These are phyloP conservation scores for Xestobium rufovillosum DNA, from an alignment of 2,888 invertebrate species.

Conservation along the genomic window DNA sequence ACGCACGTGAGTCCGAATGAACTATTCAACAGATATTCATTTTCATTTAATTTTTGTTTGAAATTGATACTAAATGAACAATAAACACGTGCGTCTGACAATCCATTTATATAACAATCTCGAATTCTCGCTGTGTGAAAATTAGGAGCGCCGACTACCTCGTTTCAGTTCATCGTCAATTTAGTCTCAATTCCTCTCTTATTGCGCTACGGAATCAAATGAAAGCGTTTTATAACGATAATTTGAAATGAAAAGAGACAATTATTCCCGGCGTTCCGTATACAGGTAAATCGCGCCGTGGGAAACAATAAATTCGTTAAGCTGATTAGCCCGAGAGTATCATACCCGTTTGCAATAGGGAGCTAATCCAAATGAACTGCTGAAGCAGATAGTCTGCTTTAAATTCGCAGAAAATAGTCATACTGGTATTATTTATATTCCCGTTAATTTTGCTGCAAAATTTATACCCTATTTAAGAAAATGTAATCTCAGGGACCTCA, in stretches of 20 bases:
- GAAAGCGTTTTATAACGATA: slow-evolving; percentile 7
- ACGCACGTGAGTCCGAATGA: no score
- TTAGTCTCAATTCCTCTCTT: no score
- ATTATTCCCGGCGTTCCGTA: slow-evolving; percentile 16
- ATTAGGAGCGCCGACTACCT: no score
- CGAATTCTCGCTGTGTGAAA: no score
- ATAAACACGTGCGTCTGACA: no score
- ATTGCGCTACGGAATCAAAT: no score
- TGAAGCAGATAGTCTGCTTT: slow-evolving; percentile 30
- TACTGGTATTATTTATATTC: slow-evolving; percentile 31
- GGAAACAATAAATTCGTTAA: slow-evolving; percentile 34
- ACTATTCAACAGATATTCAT: no score
- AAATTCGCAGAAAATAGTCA: slow-evolving; percentile 34
- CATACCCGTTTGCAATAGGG: slow-evolving; percentile 29
- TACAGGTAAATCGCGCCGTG: slow-evolving; percentile 28
- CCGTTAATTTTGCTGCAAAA: slow-evolving; percentile 30
- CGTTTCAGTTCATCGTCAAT: no score
- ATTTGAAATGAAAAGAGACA: slow-evolving; percentile 18
- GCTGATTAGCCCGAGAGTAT: slow-evolving; percentile 33
- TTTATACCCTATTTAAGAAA: slow-evolving; percentile 26
- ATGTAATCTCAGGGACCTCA: slow-evolving; percentile 23
- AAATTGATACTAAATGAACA: no score
- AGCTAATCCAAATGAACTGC: slow-evolving; percentile 34
- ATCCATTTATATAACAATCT: no score
- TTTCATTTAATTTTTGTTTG: no score